Evolutionary conservation across 2,113 vertebrate genomes (phyloP), one percentile per base, ranked within the genome.

Genomic region (Corvus cornix): DNA sequence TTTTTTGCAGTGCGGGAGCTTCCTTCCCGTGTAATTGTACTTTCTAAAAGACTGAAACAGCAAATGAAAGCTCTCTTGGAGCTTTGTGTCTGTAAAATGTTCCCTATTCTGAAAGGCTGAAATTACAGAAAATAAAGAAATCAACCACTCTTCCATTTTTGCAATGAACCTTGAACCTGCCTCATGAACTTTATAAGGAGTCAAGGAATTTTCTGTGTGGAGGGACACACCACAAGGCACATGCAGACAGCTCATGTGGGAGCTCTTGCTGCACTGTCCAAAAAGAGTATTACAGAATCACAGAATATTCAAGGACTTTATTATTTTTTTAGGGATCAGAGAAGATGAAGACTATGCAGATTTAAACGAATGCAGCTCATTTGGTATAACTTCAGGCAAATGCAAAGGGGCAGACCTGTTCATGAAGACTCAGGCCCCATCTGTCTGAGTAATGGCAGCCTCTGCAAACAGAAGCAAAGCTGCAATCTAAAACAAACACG

Each of bases 21-120:
- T 95, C 0, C 4, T 92, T 96, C 90, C 95, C 80, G 18, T 37
- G 35, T 62, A 46, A 90, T 12, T 79, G 90, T 66, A 33, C 89
- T 96, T 97, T 92, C 84, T 67, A 88, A 91, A 84, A 73, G 87
- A 78, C 93, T 95, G 41, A 95, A 95, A 90, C 23, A 90, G 96
- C 89, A 95, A 81, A 96, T 93, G 73, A 95, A 97, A 97, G 30
- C 85, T 90, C 84, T 55, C 72, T 37, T 51, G 77, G 78, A 95
- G 79, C 84, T 87, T 49, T 60, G 55, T 92, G 51, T 85, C 95
- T 90, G 56, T 72, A 51, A 89, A 93, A 72, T 1, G 7, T 27
- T 74, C 69, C 43, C 27, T 73, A 20, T 70, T 96, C 85, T 46
- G 11, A 30, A 92, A 52, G 48, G 72, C 35, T 70, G 35, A 75